Conservation (phyloP, 2,113 vertebrate species). For the Microtus montanus region DNA sequence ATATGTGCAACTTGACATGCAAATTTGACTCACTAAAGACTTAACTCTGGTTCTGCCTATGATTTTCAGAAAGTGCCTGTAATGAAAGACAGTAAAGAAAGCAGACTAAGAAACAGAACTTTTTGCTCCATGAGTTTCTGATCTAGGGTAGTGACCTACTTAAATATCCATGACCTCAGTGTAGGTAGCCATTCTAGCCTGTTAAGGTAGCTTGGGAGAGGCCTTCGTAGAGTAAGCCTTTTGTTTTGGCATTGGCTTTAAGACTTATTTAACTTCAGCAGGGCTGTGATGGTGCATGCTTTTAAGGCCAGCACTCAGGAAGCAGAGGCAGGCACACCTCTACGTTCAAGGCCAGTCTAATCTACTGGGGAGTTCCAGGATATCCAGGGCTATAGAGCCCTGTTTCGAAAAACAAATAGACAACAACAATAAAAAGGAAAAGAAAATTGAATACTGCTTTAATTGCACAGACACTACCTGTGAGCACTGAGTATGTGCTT, state of each 20-base stretch:
- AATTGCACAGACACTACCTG: neutral
- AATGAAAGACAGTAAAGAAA: slow-evolving; percentile 81
- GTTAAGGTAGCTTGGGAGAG: neutral
- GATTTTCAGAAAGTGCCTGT: slow-evolving; percentile 83
- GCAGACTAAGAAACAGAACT: slow-evolving; percentile 81
- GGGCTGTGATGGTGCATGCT: too few species aligned
- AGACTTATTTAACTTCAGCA: neutral
- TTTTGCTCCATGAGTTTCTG: slow-evolving; percentile 79
- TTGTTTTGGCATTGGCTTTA: slow-evolving; percentile 16
- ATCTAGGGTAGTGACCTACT: neutral
- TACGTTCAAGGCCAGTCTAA: too few species aligned
- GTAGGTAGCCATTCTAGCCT: neutral
- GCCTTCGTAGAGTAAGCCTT: neutral
- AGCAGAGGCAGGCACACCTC: too few species aligned
- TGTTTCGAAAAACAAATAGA: too few species aligned
- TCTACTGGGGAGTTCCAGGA: too few species aligned
- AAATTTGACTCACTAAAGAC: slow-evolving; percentile 17
- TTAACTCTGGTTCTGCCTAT: slow-evolving; percentile 80
- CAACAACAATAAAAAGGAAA: too few species aligned
- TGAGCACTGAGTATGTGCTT: neutral
- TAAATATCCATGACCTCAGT: neutral
- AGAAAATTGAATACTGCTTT: neutral
- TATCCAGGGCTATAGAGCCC: too few species aligned
- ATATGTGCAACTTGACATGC: slow-evolving; percentile 10
- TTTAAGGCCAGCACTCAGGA: too few species aligned